Evolutionary conservation across 2,797 vertebrate species (phyloP).

Genomic region (Sebastes nivosus): DNA sequence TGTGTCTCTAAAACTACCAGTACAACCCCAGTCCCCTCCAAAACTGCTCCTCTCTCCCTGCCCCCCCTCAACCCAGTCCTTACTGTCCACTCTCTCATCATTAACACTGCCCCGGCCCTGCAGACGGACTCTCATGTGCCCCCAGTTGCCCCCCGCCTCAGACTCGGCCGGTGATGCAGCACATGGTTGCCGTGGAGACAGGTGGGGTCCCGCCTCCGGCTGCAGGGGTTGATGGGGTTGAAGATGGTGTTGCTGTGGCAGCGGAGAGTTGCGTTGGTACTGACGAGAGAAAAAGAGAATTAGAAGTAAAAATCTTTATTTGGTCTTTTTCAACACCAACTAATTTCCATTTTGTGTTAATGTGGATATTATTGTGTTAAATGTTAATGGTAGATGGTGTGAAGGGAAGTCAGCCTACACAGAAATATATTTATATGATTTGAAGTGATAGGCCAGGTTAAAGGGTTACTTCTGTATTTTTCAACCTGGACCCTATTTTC

Average conservation of each 20-base stretch:
- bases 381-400: background rate
- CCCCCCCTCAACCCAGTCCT: conserved; percentile 61
- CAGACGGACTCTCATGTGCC: conserved; percentile 76
- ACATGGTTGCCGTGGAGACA: conserved; percentile 89
- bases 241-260: conserved; percentile 87
- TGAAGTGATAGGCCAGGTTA: background rate
- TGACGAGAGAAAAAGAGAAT: conserved; percentile 38
- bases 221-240: conserved; percentile 86
- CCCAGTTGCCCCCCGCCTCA: conserved; percentile 83
- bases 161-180: conserved; percentile 90
- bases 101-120: conserved; percentile 48
- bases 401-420: background rate
- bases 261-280: conserved; percentile 83
- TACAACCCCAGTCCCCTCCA: conserved; percentile 48
- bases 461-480: too few relatives aligned
- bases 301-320: background rate
- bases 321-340: background rate
- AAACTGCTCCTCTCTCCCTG: conserved; percentile 48
- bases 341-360: background rate
- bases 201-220: conserved; percentile 84
- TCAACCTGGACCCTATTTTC: too few relatives aligned
- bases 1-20: conserved; percentile 63
- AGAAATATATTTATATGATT: background rate
- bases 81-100: conserved; percentile 49
- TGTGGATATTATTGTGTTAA: background rate